Conservation (phyloP, 2,797 vertebrate species). For the Squalus acanthias region DNA sequence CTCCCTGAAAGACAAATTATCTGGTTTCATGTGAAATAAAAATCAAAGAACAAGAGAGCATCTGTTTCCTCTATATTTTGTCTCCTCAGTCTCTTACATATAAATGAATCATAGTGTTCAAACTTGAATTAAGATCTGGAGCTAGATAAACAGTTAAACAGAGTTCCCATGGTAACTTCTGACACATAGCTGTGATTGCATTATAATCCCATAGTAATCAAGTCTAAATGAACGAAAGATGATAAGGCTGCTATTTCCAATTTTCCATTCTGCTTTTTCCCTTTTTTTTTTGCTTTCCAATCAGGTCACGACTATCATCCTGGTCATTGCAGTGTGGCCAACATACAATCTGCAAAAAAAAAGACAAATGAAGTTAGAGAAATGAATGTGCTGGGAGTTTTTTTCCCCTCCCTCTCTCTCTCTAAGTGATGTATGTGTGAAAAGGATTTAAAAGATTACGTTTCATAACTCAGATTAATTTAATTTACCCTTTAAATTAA, state of each 20-base stretch:
- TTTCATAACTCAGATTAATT: slow-evolving; percentile 36
- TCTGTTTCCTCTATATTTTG: slow-evolving; percentile 87
- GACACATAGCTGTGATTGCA: slow-evolving; percentile 99
- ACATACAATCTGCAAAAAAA: slow-evolving; percentile 75
- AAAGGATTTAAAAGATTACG: slow-evolving; percentile 37
- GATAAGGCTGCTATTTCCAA: slow-evolving; percentile 98
- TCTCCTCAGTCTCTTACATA: slow-evolving; percentile 97
- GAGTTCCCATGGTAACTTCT: slow-evolving; percentile 99
- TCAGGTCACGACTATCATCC: slow-evolving; percentile 80
- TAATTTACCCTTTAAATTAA: slow-evolving; percentile 36
- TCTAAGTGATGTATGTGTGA: slow-evolving; percentile 37
- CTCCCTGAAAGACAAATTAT: slow-evolving; percentile 96
- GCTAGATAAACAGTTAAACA: slow-evolving; percentile 99
- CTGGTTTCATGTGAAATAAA: slow-evolving; percentile 92
- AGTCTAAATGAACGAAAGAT: slow-evolving; percentile 99
- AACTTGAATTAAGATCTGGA: slow-evolving; percentile 99
- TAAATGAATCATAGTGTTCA: slow-evolving; percentile 99
- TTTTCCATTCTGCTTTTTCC: slow-evolving; percentile 91
- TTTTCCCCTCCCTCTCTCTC: neutral
- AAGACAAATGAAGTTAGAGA: slow-evolving; percentile 77
- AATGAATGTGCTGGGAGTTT: slow-evolving; percentile 52
- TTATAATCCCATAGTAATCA: slow-evolving; percentile 99
- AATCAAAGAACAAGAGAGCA: slow-evolving; percentile 88
- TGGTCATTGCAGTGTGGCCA: slow-evolving; percentile 77
- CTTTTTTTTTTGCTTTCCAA: slow-evolving; percentile 65